A percentile compares a stretch with the other conserved stretches of the same genome.
Conservation (phyloP, 2,888 invertebrate genomes). For the Eupithecia centaureata region DNA sequence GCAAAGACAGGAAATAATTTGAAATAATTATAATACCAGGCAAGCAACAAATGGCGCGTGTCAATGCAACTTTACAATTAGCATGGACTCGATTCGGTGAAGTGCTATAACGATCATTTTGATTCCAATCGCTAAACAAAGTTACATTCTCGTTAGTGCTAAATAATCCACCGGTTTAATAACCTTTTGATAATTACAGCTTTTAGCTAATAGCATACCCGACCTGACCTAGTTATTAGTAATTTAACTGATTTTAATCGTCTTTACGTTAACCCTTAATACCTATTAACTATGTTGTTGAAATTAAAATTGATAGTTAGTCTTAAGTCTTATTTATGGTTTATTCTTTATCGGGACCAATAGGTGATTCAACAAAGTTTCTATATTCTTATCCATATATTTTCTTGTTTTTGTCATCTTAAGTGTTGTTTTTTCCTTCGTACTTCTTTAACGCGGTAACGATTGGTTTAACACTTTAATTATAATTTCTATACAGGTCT, state of each 20-base stretch:
- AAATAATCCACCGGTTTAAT: neutral
- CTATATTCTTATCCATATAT: neutral
- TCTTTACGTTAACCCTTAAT: neutral
- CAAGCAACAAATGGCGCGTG: too few relatives aligned
- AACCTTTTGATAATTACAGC: neutral
- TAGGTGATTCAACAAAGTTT: neutral
- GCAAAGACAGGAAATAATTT: too few relatives aligned
- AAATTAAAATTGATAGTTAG: neutral
- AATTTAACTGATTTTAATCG: neutral
- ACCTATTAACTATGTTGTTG: neutral
- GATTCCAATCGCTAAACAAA: neutral
- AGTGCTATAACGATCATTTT: neutral
- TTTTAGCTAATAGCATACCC: neutral
- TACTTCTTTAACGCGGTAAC: neutral
- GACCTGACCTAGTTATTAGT: neutral
- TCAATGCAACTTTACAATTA: too few relatives aligned
- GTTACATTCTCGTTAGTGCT: neutral
- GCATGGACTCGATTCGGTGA: neutral
- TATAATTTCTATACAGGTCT: conserved; percentile 84
- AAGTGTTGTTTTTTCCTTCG: neutral
- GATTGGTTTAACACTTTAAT: neutral
- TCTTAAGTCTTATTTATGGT: neutral
- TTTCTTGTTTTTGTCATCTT: neutral
- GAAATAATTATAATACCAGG: too few relatives aligned
- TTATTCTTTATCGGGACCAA: neutral